These are phyloP conservation scores for Mus spretus DNA, from an alignment of 2,797 vertebrate species.

Conservation along the genomic window DNA sequence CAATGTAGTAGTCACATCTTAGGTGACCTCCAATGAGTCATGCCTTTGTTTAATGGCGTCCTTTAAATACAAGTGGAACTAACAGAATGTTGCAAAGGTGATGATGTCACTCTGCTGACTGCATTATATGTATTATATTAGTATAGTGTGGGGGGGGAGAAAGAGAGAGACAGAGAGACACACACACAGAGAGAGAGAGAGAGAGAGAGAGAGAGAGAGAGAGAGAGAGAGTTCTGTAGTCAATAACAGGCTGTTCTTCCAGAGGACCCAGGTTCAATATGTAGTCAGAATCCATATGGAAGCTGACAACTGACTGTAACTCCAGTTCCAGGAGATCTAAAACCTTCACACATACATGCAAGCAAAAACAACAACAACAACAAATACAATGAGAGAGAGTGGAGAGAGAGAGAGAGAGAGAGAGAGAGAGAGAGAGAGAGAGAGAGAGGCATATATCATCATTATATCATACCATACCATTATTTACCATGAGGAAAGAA, in stretches of 20 bases:
- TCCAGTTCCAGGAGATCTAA: background rate
- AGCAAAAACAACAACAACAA: background rate
- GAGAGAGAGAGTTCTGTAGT: background rate
- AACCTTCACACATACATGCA: background rate
- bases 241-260: background rate
- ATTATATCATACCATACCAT: background rate
- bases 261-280: background rate
- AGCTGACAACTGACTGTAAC: background rate
- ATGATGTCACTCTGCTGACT: conserved; percentile 14
- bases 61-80: background rate
- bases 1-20: background rate
- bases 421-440: background rate
- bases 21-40: conserved; percentile 3
- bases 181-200: too few relatives aligned
- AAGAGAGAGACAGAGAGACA: too few relatives aligned
- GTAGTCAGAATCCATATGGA: background rate
- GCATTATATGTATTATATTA: background rate
- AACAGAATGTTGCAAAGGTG: background rate
- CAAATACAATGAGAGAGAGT: too few relatives aligned
- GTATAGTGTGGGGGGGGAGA: background rate
- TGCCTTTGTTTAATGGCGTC: background rate
- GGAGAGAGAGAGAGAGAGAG: background rate
- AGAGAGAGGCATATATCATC: background rate
- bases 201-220: too few relatives aligned
- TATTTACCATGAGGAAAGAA: background rate